phyloP scores from a whole-genome alignment of 2,113 vertebrate genomes.

The Brachirus orientalis region DNA sequence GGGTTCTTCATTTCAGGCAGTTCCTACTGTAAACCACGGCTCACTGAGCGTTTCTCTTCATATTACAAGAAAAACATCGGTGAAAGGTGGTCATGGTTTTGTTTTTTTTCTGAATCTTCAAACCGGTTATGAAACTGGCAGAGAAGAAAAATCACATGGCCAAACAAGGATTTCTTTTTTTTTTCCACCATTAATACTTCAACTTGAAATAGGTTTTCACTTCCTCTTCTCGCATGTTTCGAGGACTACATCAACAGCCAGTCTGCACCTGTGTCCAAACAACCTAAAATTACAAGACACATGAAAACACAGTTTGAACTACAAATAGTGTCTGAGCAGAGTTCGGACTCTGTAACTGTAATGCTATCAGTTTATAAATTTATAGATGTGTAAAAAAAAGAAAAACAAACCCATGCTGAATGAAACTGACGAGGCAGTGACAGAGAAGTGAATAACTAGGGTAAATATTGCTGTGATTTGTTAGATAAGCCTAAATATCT shows the following conservation, averaged over 20 bases:
- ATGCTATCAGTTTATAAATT: slow-evolving; percentile 36
- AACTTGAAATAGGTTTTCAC: not conserved
- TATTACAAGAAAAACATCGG: not conserved
- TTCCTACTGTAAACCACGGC: slow-evolving; percentile 14
- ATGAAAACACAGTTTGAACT: slow-evolving; percentile 8
- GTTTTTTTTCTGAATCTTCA: too few relatives aligned
- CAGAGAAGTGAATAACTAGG: slow-evolving; percentile 2
- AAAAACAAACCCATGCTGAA: slow-evolving; percentile 26
- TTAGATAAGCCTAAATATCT: slow-evolving; percentile 7
- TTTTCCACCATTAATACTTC: slow-evolving; percentile 19
- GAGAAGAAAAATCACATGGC: too few relatives aligned
- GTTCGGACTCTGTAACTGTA: slow-evolving; percentile 14
- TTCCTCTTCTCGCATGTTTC: too few relatives aligned
- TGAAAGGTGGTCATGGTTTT: too few relatives aligned
- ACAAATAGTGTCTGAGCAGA: slow-evolving; percentile 7
- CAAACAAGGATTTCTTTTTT: not conserved
- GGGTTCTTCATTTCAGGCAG: not conserved
- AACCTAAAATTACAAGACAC: slow-evolving; percentile 11
- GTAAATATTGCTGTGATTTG: slow-evolving; percentile 4
- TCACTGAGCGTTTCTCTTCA: slow-evolving; percentile 8
- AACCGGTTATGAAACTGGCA: too few relatives aligned
- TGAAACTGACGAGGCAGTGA: too few relatives aligned
- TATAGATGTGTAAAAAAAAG: slow-evolving; percentile 9
- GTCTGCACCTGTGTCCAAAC: slow-evolving; percentile 23
- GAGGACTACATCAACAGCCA: slow-evolving; percentile 1